These are phyloP conservation scores for Heterodera schachtii DNA, from an alignment of 1,140 invertebrate genomes.

Conservation along the genomic window DNA sequence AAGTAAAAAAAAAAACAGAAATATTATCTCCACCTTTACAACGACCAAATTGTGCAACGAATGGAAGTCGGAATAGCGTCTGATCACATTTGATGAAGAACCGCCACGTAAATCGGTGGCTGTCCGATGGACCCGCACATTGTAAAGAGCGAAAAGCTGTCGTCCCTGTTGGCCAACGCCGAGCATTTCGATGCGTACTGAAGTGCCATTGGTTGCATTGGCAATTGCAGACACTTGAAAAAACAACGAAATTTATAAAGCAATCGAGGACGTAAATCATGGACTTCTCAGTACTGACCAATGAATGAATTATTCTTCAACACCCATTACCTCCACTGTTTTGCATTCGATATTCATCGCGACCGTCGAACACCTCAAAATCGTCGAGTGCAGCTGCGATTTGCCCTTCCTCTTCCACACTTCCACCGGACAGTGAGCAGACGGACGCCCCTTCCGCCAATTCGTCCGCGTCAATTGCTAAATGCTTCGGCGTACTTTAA, in stretches of 20 bases:
- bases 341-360: too few relatives aligned
- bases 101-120: constrained; percentile 71
- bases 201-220: not conserved
- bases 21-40: constrained; percentile 67
- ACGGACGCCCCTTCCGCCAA: not conserved
- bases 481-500: too few relatives aligned
- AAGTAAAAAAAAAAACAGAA: not conserved
- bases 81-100: constrained; percentile 73
- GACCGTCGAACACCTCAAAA: not conserved
- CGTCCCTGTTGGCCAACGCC: constrained; percentile 71
- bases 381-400: too few relatives aligned
- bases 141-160: constrained; percentile 83
- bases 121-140: constrained; percentile 75
- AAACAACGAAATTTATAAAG: too few relatives aligned
- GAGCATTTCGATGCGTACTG: constrained; percentile 55
- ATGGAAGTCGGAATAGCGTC: constrained; percentile 86
- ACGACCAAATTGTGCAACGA: constrained; percentile 74
- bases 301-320: too few relatives aligned
- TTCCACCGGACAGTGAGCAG: constrained; percentile 20
- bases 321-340: too few relatives aligned
- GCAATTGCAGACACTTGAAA: not conserved
- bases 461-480: not conserved
- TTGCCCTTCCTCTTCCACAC: constrained; percentile 20
- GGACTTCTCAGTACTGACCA: too few relatives aligned
- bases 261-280: too few relatives aligned